Base-by-base conservation (phyloP, 2,113 vertebrate genomes). In the Sialia sialis region DNA sequence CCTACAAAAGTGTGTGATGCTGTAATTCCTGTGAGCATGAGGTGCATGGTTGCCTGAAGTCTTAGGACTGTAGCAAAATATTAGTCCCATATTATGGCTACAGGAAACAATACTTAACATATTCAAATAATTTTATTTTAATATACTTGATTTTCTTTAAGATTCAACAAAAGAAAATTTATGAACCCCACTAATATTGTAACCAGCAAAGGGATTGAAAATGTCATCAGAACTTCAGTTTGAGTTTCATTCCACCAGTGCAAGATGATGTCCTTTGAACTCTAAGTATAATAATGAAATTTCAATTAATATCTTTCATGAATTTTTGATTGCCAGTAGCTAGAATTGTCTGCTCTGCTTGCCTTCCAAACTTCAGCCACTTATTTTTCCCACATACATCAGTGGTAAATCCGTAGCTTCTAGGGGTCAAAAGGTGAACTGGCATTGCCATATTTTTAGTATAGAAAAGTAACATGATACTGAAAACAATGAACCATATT, bases 181-280 rank as follows among this genome's bases (percentile, higher is more conserved):
- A 68, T 56, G 36, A 43, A 77, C 25, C 12, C 11, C 27, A 29
- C 8, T 77, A 90, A 86, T 87, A 41, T 34, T 92, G 36, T 79
- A 87, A 94, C 6, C 18, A 77, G 32, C 7, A 84, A 84, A 86
- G 26, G 74, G 59, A 93, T 92, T 94, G 95, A 93, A 93, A 94
- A 90, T 89, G 43, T 84, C 83, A 91, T 87, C 82, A 92, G 84
- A 38, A 16, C 51, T 97, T 94, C 70, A 77, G 70, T 92, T 75
- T 90, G 64, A 92, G 73, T 72, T 92, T 97, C 36, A 21, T 97
- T 96, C 87, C 84, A 96, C 84, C 76, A 84, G 36, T 60, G 27
- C 62, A 95, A 95, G 83, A 97, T 84, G 93, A 94, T 86, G 77
- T 91, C 92, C 79, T 90, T 89, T 96, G 87, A 97, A 97, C 46